Evolutionary conservation across 2,888 invertebrate genomes (phyloP).

Genomic region (Yponomeuta malinellus): DNA sequence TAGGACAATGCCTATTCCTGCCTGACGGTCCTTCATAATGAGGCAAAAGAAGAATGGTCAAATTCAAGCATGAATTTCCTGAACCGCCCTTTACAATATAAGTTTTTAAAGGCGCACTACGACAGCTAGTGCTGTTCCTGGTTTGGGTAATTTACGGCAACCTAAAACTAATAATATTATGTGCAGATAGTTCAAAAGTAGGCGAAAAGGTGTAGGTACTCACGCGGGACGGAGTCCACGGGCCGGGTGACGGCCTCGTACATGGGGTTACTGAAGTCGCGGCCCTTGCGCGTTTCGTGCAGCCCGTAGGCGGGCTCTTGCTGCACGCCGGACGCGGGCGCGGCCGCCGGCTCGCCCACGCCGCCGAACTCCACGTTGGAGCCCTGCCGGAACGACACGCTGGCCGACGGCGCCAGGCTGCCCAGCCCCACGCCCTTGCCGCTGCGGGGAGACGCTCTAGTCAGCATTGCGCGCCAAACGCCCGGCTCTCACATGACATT

Average conservation of each 20-base stretch:
- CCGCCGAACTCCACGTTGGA: slow-evolving; percentile 93
- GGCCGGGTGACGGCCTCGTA: slow-evolving; percentile 90
- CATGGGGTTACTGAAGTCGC: slow-evolving; percentile 99
- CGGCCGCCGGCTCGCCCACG: slow-evolving; percentile 44
- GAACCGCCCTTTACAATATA: too few relatives aligned
- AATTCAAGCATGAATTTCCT: too few relatives aligned
- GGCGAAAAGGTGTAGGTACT: too few relatives aligned
- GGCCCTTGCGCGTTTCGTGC: slow-evolving; percentile 84
- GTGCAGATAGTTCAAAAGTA: too few relatives aligned
- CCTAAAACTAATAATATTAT: too few relatives aligned
- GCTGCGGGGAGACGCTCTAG: slow-evolving; percentile 50
- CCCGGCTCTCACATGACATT: too few relatives aligned
- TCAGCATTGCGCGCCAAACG: too few relatives aligned
- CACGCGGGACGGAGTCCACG: slow-evolving; percentile 23
- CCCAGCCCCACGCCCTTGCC: slow-evolving; percentile 88
- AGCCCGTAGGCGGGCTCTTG: slow-evolving; percentile 84
- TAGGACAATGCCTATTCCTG: too few relatives aligned
- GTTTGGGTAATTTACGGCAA: neutral
- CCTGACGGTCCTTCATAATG: too few relatives aligned
- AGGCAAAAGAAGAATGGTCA: too few relatives aligned
- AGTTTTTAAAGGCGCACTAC: neutral
- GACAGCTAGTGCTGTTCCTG: neutral
- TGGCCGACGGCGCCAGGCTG: slow-evolving; percentile 89
- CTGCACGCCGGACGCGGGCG: too few relatives aligned
- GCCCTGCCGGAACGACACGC: slow-evolving; percentile 94